Evolutionary conservation across 2,888 invertebrate species (phyloP).

Genomic region (Eristalinus aeneus): DNA sequence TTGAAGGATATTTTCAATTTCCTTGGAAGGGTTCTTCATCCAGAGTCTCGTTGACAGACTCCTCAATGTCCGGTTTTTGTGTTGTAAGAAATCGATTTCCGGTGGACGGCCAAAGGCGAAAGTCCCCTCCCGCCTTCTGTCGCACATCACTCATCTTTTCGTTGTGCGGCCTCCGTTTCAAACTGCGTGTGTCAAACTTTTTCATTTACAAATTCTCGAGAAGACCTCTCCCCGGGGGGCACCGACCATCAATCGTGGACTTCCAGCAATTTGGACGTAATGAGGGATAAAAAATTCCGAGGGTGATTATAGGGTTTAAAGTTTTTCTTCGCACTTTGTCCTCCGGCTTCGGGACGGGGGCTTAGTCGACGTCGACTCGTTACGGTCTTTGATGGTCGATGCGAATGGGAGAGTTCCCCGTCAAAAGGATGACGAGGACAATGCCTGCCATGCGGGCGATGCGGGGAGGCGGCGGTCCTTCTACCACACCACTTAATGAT

Average conservation of each 20-base stretch:
- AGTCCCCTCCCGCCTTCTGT: background rate
- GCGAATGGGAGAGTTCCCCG: background rate
- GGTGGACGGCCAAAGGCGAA: background rate
- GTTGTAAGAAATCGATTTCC: conserved; percentile 51
- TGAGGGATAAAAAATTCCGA: conserved; percentile 67
- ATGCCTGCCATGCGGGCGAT: background rate
- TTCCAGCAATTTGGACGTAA: conserved; percentile 60
- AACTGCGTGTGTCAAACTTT: conserved; percentile 38
- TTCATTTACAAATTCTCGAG: conserved; percentile 34
- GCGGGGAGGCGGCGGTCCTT: background rate
- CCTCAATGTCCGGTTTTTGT: conserved; percentile 33
- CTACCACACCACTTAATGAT: background rate
- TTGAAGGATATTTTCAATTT: conserved; percentile 55
- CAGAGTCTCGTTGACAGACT: conserved; percentile 4
- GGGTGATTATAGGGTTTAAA: conserved; percentile 57
- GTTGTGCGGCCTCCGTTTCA: conserved; percentile 6
- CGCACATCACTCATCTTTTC: conserved; percentile 1
- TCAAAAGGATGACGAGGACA: background rate
- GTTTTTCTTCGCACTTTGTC: conserved; percentile 44
- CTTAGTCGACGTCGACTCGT: conserved; percentile 12
- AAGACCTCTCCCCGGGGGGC: background rate
- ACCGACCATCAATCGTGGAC: conserved; percentile 28
- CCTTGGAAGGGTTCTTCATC: conserved; percentile 12
- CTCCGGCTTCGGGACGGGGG: background rate
- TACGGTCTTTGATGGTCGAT: conserved; percentile 36